These are phyloP conservation scores for Stichopus chloronotus DNA, from an alignment of 35 echinoderm and acorn worm genomes.

Conservation along the genomic window DNA sequence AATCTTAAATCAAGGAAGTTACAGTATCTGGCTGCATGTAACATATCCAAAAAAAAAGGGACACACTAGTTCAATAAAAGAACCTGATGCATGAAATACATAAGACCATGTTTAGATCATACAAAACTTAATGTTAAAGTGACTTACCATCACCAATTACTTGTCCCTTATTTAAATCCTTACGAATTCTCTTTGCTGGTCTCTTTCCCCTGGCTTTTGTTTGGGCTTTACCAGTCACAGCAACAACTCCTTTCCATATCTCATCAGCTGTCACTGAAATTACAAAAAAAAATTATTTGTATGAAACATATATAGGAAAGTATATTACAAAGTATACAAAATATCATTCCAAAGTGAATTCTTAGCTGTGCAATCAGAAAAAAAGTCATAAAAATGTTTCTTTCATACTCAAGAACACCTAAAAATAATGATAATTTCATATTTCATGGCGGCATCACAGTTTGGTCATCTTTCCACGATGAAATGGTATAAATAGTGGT, in stretches of 20 bases:
- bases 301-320: neutral
- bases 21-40: too few species aligned
- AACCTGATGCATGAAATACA: too few species aligned
- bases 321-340: neutral
- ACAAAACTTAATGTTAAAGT: too few species aligned
- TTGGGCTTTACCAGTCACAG: conserved; percentile 87
- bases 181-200: conserved; percentile 75
- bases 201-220: conserved; percentile 93
- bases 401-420: too few species aligned
- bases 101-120: too few species aligned
- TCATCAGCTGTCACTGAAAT: conserved; percentile 89
- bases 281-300: neutral
- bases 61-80: too few species aligned
- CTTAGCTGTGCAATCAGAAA: neutral
- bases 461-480: neutral
- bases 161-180: conserved; percentile 94
- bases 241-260: conserved; percentile 91
- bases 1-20: too few species aligned
- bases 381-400: neutral
- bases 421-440: too few species aligned
- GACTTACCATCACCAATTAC: conserved; percentile 84
- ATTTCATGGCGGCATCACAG: too few species aligned
- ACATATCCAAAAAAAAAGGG: too few species aligned
- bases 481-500: neutral
- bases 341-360: neutral